Conservation (phyloP, 2,797 vertebrate genomes). For the Varecia variegata region DNA sequence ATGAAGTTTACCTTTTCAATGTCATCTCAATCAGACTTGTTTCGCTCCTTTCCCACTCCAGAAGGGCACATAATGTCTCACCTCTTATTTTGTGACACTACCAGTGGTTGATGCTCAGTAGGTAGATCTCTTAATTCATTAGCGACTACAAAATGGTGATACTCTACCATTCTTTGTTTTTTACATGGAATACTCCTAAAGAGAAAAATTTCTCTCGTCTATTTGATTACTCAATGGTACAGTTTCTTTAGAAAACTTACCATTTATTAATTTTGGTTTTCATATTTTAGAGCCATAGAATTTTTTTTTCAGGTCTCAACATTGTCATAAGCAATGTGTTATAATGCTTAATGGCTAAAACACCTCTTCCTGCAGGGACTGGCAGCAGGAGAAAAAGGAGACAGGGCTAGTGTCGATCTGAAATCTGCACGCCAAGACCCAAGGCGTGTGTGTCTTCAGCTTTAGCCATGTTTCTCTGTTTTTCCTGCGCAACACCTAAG, state of each 20-base stretch:
- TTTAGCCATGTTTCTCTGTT: neutral
- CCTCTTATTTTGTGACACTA: neutral
- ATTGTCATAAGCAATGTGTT: neutral
- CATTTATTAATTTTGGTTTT: constrained; percentile 1
- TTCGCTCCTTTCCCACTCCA: neutral
- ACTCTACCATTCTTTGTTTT: neutral
- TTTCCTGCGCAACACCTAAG: neutral
- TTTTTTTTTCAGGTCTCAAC: neutral
- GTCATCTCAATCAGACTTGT: neutral
- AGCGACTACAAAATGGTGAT: neutral
- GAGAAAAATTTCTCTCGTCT: neutral
- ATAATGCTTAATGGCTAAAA: neutral
- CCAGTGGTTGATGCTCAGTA: neutral
- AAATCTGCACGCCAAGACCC: neutral
- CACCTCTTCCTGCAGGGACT: neutral
- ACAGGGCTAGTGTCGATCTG: neutral
- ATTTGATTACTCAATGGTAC: neutral
- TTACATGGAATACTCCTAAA: neutral
- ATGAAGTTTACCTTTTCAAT: neutral
- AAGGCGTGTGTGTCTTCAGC: neutral
- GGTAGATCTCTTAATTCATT: neutral
- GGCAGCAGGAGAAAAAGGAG: neutral
- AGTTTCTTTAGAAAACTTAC: constrained; percentile 9
- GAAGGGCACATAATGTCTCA: neutral
- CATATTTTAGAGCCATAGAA: neutral